Evolutionary conservation across 1,140 invertebrate genomes (phyloP), one percentile per base, ranked within the genome.

Genomic region (Chelonus insularis): DNA sequence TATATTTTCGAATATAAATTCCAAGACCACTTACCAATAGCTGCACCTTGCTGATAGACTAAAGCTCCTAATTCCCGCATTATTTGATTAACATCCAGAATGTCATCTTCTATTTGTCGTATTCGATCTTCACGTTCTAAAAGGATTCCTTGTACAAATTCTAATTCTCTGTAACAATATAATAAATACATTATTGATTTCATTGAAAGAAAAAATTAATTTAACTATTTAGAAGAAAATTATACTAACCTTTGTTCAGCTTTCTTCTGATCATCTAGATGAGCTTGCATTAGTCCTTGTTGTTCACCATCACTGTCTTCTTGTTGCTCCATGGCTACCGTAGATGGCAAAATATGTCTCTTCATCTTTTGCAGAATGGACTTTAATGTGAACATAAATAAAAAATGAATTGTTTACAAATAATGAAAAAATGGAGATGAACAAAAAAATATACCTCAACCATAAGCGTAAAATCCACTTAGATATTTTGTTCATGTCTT

Each of bases 61-160:
- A 96, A 77, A 39, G 85, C 86, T 3, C 87, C 89, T n/a, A 98
- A 80, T 68, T 95, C 89, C 61, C 90, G 87, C 89, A 97, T 97
- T 54, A 97, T 95, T 76, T 93, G 87, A 78, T 95, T 95, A 0
- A 96, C 90, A 79, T 96, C 94, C 55, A 93, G 79, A 57, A 97
- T 91, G 76, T 96, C 91, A 2, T 86, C 86, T 81, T 96, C 91
- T 45, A 93, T 91, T 72, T 87, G 84, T 64, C 84, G 85, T 59
- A 93, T 86, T 72, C 88, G 85, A 16, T 88, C 84, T 68, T 92
- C 89, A 36, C 88, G 84, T 62, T 93, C 91, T 20, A 89, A 64
- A 37, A 91, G 69, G 82, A 93, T 84, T 57, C 88, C 89, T 61
- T 88, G 87, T 76, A 92, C 89, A 78, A 92, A 92, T 73, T 91